Evolutionary conservation across 2,888 invertebrate species (phyloP), one percentile per base, ranked within the genome.

Genomic region (Dusona sp.): DNA sequence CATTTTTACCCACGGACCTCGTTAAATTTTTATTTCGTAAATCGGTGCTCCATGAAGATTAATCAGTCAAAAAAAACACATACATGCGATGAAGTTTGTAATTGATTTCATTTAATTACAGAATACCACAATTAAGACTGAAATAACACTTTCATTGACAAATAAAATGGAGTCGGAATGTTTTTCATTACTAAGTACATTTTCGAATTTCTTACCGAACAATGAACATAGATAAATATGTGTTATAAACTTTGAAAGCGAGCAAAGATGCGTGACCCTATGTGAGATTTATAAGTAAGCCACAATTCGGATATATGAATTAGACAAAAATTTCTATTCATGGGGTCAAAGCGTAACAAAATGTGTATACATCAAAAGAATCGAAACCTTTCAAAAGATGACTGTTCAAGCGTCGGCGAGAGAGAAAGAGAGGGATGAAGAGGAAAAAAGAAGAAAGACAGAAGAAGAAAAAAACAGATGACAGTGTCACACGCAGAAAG

Each of bases 401-500:
- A 68, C 29, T 82, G 75, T 72, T 75, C 68, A 82, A n/a, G 64
- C 45, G 48, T 65, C 54, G 11, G 45, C 33, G 61, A 68, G 57
- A 57, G 65, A 72, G 74, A 79, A 61, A 11, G 54, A 70, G 54
- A 13, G 42, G 36, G 51, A 73, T 22, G 57, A 57, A 48, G 33
- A 48, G 61, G n/a, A 33, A 61, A 33, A n/a, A 79, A 57, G 51
- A 70, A 84, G 70, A 84, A 73, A 45, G 51, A 73, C 25, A 33
- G n/a, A 48, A 22, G 54, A 25, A 79, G 29, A 81, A 61, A 61
- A 77, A 70, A 57, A 75, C 51, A 72, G 61, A 79, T 33, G 79
- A 70, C 70, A 82, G 79, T 86, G 86, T 86, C 87, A 82, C 79
- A 82, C 51, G 75, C 61, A 29, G 70, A 57, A 82, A 87, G 84